Percentiles rank a stretch among this genome's conserved stretches.
phyloP scores from a whole-genome alignment of 2,113 vertebrate genomes.

The Sardina pilchardus region DNA sequence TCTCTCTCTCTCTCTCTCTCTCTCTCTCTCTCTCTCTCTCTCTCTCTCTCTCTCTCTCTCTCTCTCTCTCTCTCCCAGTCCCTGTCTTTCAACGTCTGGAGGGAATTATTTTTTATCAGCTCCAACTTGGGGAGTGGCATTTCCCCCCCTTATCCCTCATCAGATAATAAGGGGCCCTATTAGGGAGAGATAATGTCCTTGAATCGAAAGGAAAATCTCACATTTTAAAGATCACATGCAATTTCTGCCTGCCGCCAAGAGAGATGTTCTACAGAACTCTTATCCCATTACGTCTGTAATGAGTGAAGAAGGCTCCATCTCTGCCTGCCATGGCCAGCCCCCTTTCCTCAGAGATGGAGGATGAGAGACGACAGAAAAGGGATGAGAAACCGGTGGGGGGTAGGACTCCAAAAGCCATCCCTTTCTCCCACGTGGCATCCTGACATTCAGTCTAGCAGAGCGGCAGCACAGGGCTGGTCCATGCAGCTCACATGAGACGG shows the following conservation, averaged over 20 bases:
- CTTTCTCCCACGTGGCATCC: background rate
- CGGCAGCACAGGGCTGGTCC: background rate
- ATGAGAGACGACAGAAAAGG: background rate
- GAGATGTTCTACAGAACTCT: conserved; percentile 6
- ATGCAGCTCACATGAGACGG: background rate
- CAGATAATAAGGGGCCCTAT: conserved; percentile 21
- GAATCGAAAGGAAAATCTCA: conserved; percentile 16
- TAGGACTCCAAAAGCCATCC: background rate
- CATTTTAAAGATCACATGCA: conserved; percentile 27
- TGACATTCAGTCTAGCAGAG: background rate
- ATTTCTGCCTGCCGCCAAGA: conserved; percentile 26
- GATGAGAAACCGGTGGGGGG: background rate
- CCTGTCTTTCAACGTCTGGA: background rate
- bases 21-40: background rate
- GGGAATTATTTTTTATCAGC: conserved; percentile 28
- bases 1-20: background rate
- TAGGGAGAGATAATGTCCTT: conserved; percentile 35
- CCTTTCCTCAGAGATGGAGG: background rate
- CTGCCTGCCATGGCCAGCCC: background rate
- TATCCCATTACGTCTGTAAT: conserved; percentile 25
- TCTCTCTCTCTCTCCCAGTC: background rate
- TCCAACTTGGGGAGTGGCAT: conserved; percentile 13
- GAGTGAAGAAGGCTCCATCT: conserved; percentile 4
- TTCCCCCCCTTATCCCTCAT: background rate
- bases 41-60: background rate